Evolutionary conservation across 2,113 vertebrate genomes (phyloP), one percentile per base, ranked within the genome.

Genomic region (Riparia riparia): DNA sequence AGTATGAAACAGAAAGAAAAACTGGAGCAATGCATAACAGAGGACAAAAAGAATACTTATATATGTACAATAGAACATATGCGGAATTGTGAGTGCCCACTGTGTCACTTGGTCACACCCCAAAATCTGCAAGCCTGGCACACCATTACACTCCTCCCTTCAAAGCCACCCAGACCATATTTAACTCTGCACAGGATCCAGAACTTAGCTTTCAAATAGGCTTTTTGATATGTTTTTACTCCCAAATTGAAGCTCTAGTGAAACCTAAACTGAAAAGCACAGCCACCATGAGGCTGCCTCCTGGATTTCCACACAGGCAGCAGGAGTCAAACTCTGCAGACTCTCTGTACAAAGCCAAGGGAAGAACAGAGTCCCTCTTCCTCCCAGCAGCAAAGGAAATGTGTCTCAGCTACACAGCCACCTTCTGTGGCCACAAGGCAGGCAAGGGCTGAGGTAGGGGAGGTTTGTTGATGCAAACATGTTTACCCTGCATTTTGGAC

Each of bases 351-450:
- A 50, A 63, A 90, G 15, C 21, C 65, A 78, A 20, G 1, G 51
- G 15, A 29, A 77, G 41, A 54, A 45, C n/a, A 26, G 32, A 82
- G 7, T 29, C 4, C 14, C 24, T 20, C 17, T 17, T 51, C 13
- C 28, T 87, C 45, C 6, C 0, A 3, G 2, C 0, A 25, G 61
- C 18, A 41, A 66, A 61, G 39, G 9, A 54, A 83, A 60, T 0
- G 1, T 34, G 42, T 14, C 63, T 63, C 45, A 37, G 79, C 71
- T 22, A 9, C 7, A 57, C 6, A 66, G 47, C 6, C 64, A 73
- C 50, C 44, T 37, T 10, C 49, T 32, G 34, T 1, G 4, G 63
- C 45, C 58, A 39, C 39, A 37, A 31, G 19, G 51, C 39, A 73
- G 28, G 25, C 41, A 73, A 45, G 22, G 28, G 53, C 51, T 51